Conservation (phyloP, 2,888 invertebrate genomes). For the Dryobota labecula region DNA sequence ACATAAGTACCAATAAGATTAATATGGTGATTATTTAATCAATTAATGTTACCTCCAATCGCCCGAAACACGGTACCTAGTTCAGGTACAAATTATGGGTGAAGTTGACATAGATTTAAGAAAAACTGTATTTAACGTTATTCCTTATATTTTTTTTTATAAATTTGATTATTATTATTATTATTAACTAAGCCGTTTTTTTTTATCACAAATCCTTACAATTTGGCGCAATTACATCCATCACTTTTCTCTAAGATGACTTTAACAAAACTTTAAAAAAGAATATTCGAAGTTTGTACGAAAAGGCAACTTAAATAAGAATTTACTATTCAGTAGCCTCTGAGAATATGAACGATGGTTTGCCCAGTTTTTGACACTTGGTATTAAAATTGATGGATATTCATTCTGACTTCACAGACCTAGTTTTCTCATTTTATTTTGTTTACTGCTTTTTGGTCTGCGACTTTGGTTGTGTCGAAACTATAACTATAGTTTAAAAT, state of each 20-base stretch:
- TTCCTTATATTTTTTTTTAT: no score
- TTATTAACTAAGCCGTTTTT: no score
- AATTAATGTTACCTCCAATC: no score
- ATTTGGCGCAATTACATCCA: constrained; percentile 1
- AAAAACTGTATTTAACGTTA: no score
- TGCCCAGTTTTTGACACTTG: constrained; percentile 35
- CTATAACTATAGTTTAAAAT: no score
- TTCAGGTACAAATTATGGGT: no score
- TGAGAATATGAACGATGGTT: constrained; percentile 51
- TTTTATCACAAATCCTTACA: not conserved
- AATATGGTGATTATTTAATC: no score
- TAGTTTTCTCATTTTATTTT: constrained; percentile 1
- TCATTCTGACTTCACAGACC: not conserved
- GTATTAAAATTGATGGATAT: constrained; percentile 58
- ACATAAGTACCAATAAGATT: no score
- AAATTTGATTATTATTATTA: no score
- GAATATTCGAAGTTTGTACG: constrained; percentile 28
- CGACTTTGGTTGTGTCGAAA: not conserved
- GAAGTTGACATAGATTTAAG: no score
- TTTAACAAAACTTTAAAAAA: constrained; percentile 31
- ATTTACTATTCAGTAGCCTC: constrained; percentile 39
- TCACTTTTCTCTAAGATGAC: constrained; percentile 11
- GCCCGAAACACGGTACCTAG: no score
- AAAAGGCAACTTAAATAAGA: constrained; percentile 34
- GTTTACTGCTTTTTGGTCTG: not conserved